Evolutionary conservation across 2,113 vertebrate genomes (phyloP).

Genomic region (Acinonyx jubatus): DNA sequence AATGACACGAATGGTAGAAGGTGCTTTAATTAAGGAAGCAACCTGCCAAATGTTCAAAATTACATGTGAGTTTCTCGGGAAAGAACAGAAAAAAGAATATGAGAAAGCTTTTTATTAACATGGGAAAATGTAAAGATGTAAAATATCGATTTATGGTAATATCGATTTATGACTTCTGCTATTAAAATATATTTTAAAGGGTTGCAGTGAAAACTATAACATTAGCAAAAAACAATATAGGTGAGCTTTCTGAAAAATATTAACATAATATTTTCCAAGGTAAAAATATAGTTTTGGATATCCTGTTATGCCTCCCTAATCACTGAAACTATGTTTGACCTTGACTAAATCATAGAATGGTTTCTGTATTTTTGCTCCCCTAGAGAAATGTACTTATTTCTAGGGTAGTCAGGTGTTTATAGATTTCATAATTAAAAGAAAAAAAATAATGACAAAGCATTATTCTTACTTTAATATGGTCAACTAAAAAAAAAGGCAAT

Average conservation of each 20-base stretch:
- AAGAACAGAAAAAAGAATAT: background rate
- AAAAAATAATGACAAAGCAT: conserved; percentile 30
- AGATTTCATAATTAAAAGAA: conserved; percentile 51
- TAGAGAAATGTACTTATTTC: background rate
- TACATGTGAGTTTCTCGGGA: background rate
- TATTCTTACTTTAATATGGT: conserved; percentile 27
- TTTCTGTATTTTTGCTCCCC: background rate
- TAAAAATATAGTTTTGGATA: background rate
- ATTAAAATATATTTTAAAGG: background rate
- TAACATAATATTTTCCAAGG: background rate
- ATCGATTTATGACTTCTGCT: background rate
- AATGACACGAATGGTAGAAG: background rate
- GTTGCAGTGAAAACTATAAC: background rate
- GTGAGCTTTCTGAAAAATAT: background rate
- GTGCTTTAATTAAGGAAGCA: background rate
- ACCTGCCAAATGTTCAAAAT: background rate
- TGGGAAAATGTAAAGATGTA: background rate
- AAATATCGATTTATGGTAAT: background rate
- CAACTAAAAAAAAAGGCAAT: background rate
- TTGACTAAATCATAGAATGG: conserved; percentile 35
- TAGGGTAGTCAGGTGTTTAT: background rate
- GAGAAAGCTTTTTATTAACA: background rate
- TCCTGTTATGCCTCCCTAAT: background rate
- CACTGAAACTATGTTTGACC: conserved; percentile 27
- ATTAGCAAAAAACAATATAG: background rate